A percentile compares a stretch with the other conserved stretches of the same genome.
Conservation (phyloP, 2,113 vertebrate genomes). For the Phasianus colchicus region DNA sequence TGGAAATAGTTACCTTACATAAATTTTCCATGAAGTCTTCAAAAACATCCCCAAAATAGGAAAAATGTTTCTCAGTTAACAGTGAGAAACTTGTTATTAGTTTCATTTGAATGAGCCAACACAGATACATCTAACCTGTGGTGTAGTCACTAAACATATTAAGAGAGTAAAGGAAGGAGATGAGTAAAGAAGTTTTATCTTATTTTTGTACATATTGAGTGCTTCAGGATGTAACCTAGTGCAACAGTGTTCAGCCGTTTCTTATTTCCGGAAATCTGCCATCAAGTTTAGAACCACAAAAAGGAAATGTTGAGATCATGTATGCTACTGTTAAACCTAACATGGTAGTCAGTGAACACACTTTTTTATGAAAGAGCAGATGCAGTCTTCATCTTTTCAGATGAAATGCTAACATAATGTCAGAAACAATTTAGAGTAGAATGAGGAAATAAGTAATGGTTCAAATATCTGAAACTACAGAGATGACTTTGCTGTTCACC, state of each 20-base stretch:
- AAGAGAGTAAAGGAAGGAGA: not conserved
- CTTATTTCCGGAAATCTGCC: conserved; percentile 50
- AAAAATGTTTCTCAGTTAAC: not conserved
- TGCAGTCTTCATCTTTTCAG: not conserved
- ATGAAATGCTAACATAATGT: not conserved
- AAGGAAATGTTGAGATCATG: conserved; percentile 55
- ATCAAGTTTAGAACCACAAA: conserved; percentile 49
- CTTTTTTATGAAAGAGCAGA: not conserved
- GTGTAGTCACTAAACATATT: not conserved
- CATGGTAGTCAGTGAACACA: not conserved
- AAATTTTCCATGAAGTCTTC: not conserved
- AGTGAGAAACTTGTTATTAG: not conserved
- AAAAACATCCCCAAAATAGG: not conserved
- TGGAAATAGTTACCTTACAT: not conserved
- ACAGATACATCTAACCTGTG: not conserved
- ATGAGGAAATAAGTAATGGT: conserved; percentile 15
- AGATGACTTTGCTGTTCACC: not conserved
- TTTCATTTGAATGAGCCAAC: not conserved
- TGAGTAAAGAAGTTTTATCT: not conserved
- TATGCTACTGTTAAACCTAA: not conserved
- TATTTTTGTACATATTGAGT: not conserved
- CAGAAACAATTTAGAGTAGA: not conserved
- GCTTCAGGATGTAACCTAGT: not conserved
- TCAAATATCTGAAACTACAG: not conserved
- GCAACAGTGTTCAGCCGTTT: not conserved